Base-by-base conservation (phyloP, 2,888 invertebrate genomes). In the Tridacna crocea region DNA sequence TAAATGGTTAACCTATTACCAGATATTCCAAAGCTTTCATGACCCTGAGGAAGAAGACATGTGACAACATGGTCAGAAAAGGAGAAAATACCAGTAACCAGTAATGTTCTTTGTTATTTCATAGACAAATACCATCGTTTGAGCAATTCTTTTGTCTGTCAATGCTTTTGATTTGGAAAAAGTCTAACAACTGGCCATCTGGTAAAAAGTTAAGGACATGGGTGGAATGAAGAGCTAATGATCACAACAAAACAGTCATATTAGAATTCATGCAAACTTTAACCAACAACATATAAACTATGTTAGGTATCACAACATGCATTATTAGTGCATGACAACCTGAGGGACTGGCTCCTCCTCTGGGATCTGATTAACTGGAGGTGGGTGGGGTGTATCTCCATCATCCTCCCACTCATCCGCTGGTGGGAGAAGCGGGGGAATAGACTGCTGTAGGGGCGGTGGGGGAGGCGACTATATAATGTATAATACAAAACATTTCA, bases 281-380 rank as follows among this genome's bases (percentile, higher is more conserved):
- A 55, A 55, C 17, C 36, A 17, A 66, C 13, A 26, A 26, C 24
- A 26, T 36, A n/a, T n/a, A n/a, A 26, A 66, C 17, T 12, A 36
- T 8, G 24, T 66, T 66, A 36, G 17, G 15, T 11, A 36, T 47
- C 68, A 68, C 68, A 68, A 47, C 68, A 68, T 68, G 68, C 68
- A 36, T 13, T 4, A 70, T 48, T 70, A 26, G 70, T 70, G 70
- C 61, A 61, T 74, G 61, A 74, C 74, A 74, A 74, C 74, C 74
- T 74, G 68, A 17, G 76, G 73, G 11, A 47, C 65, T 26, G 61
- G 65, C 47, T 72, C 72, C 47, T 47, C 72, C 24, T 65, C 75
- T 63, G 77, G 47, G 22, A 36, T 24, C 27, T 66, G 72, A 6
- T 24, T 22, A 4, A 68, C 66, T 55, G 58, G 68, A 19, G 74